A percentile compares a stretch with the other conserved stretches of the same genome.
Evolutionary conservation across 2,888 invertebrate genomes (phyloP).

Genomic region (Eurytoma adleriae): DNA sequence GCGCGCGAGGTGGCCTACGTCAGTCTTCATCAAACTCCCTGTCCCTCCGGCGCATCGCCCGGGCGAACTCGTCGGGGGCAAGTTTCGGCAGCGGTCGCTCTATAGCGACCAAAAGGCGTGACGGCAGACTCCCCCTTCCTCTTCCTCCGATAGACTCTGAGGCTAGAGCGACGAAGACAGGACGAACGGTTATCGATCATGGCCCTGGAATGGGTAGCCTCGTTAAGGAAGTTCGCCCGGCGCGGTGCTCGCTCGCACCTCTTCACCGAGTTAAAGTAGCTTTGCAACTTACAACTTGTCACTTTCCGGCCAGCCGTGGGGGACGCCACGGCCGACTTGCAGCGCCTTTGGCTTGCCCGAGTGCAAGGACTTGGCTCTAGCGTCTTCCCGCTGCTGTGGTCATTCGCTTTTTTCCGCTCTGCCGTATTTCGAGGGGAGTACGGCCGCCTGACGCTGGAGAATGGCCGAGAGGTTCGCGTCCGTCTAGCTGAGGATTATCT

Average conservation of each 20-base stretch:
- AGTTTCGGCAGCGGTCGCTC: conserved; percentile 29
- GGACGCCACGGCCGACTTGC: conserved; percentile 8
- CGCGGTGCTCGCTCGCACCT: conserved; percentile 65
- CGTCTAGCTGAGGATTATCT: not conserved
- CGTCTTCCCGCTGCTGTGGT: not conserved
- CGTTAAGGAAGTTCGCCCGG: conserved; percentile 66
- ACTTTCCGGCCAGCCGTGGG: conserved; percentile 63
- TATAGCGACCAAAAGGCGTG: conserved; percentile 43
- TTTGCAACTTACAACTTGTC: conserved; percentile 72
- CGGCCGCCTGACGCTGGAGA: not conserved
- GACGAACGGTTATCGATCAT: conserved; percentile 73
- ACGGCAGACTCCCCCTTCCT: not conserved
- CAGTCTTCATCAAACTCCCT: conserved; percentile 42
- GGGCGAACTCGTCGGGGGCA: conserved; percentile 4
- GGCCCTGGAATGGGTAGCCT: conserved; percentile 71
- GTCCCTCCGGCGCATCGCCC: not conserved
- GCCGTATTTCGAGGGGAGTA: not conserved
- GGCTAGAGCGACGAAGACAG: not conserved
- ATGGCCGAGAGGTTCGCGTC: not conserved
- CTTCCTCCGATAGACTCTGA: not conserved
- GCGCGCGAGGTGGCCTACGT: conserved; percentile 24
- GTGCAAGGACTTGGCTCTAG: not conserved
- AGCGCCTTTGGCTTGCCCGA: not conserved
- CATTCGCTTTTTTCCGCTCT: not conserved
- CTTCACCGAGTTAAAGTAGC: conserved; percentile 68